These are phyloP conservation scores for Xiphydria camelus DNA, from an alignment of 2,888 invertebrate genomes.

Conservation along the genomic window DNA sequence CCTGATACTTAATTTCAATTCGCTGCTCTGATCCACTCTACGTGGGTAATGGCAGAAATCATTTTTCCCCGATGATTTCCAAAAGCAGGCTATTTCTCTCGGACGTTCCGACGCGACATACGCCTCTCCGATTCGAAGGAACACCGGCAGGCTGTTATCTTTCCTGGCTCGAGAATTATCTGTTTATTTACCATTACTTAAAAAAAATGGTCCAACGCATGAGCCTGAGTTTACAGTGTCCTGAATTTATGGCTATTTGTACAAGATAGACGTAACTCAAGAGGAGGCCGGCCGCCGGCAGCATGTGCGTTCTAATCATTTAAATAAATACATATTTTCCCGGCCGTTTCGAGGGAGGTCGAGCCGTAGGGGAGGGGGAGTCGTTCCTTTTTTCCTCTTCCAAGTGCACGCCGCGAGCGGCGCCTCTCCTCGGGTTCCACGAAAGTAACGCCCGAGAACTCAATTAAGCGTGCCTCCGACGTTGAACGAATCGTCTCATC, in stretches of 20 bases:
- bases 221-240: conserved; percentile 14
- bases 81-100: background rate
- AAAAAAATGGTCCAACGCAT: conserved; percentile 11
- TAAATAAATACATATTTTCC: conserved; percentile 10
- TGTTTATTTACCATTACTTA: conserved; percentile 32
- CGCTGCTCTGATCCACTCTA: too few relatives aligned
- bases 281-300: conserved; percentile 6
- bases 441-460: too few relatives aligned
- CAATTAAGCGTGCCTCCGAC: too few relatives aligned
- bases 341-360: background rate
- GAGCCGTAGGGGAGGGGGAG: too few relatives aligned
- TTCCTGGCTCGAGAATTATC: conserved; percentile 26
- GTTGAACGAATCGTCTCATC: too few relatives aligned
- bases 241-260: conserved; percentile 32
- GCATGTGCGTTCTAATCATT: conserved; percentile 16
- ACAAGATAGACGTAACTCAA: conserved; percentile 27
- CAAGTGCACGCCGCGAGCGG: too few relatives aligned
- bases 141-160: conserved; percentile 13
- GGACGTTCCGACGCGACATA: background rate
- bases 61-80: conserved; percentile 1
- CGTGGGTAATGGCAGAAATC: too few relatives aligned
- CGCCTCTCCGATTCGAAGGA: too few relatives aligned
- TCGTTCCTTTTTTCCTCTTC: too few relatives aligned
- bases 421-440: too few relatives aligned
- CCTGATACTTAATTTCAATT: too few relatives aligned